phyloP scores from a whole-genome alignment of 2,888 invertebrate genomes.

The Agriopis aurantiaria region DNA sequence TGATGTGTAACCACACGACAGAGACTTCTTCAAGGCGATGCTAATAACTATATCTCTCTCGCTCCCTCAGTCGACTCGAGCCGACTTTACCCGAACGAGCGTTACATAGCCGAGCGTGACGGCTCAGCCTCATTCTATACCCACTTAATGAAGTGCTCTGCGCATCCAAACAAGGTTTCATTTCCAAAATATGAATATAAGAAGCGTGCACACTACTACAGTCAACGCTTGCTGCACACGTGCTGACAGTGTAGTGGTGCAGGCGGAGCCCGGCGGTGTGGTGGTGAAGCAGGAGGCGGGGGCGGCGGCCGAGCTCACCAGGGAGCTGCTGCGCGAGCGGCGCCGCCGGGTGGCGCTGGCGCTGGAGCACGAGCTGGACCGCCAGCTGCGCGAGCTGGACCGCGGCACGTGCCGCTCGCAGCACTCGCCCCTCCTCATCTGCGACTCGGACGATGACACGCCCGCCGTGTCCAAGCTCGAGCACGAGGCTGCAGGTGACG shows the following conservation, averaged over 20 bases:
- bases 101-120: too few relatives aligned
- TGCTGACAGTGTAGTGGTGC: neutral
- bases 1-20: too few relatives aligned
- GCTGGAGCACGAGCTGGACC: slow-evolving; percentile 20
- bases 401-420: neutral
- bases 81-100: too few relatives aligned
- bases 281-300: neutral
- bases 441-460: slow-evolving; percentile 15
- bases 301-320: neutral
- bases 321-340: slow-evolving; percentile 4
- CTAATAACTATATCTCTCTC: too few relatives aligned
- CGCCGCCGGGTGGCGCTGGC: slow-evolving; percentile 14
- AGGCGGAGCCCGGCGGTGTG: neutral
- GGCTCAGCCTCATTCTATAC: too few relatives aligned
- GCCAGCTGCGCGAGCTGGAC: slow-evolving; percentile 17
- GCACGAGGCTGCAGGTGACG: neutral
- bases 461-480: neutral
- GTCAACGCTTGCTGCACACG: too few relatives aligned
- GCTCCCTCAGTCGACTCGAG: too few relatives aligned
- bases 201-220: too few relatives aligned
- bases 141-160: too few relatives aligned
- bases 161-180: too few relatives aligned
- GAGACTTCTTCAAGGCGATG: too few relatives aligned
- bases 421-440: slow-evolving; percentile 1
- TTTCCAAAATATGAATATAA: too few relatives aligned